Base-by-base conservation (phyloP, 2,113 vertebrate genomes). In the Myodes glareolus region DNA sequence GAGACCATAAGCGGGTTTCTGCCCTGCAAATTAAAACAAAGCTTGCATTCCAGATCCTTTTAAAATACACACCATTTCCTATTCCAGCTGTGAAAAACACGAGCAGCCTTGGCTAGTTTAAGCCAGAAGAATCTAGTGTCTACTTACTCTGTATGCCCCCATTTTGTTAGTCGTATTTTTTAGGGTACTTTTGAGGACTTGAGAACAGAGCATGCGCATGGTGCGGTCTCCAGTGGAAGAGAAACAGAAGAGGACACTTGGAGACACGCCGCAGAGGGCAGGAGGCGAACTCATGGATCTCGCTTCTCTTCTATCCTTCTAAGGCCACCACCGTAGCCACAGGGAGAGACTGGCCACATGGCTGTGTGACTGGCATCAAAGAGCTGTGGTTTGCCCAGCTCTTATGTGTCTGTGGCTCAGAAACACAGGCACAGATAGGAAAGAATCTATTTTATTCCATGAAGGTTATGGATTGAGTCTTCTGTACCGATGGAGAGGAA, bases 1-100 rank as follows among this genome's bases (percentile, higher is more conserved):
- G 99, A 14, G 99, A 99, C 99, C 99, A 99, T 82, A 99, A 97
- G 95, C 97, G 99, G 39, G 99, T 98, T 98, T 99, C 99, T 72
- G 98, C 98, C 98, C 99, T 99, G 97, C 19, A 95, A 98, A 93
- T 14, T 14, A 31, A 91, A 88, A 65, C 68, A 68, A 96, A 95
- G 70, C 88, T 80, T 12, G 65, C 97, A n/a, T 36, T 13, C 73
- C 0, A 31, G 29, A 17, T 65, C 82, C 52, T 0, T 5, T 11
- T 84, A n/a, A 72, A 76, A 21, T 11, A 92, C 16, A 47, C 14
- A 84, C 75, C 29, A 52, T 80, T 90, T 92, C 4, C 72, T 25
- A 23, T 5, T 31, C 45, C 3, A 3, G 78, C 76, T 91, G 16
- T 90, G 77, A 90, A 92, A 61, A 88, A 21, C 70, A 77, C 36